Evolutionary conservation across 92 coral and sea anemone genomes (phyloP), one percentile per base, ranked within the genome.

Genomic region (Zoanthus solanderi): DNA sequence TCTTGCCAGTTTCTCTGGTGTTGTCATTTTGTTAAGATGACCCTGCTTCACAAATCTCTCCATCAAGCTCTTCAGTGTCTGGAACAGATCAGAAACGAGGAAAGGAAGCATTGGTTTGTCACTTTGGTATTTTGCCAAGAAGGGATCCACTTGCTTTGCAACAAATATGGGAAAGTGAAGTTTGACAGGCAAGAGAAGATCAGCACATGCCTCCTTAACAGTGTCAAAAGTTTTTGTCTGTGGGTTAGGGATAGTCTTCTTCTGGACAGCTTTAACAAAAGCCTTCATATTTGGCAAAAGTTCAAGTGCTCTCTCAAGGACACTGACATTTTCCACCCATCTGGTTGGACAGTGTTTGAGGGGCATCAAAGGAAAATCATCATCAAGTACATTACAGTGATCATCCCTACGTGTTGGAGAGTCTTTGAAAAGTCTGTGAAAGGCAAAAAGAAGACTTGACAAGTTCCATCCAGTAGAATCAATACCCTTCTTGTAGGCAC

Each of bases 341-440:
- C 85, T 44, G 45, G 72, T 54, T 13, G 42, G 46, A 80, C 85
- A 80, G 14, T 58, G 71, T 31, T 80, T 31, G 46, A 80, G 71
- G 71, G 72, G 85, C 72, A 80, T 29, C 42, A 18, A 31, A 30
- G 85, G 73, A 28, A 44, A 68, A 68, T 68, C 72, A 58, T 23
- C 46, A 28, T 23, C 85, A 10, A 31, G 50, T 30, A 80, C 50
- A 66, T 8, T 30, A 44, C 47, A 18, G 52, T 30, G 61, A 18
- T 58, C 85, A 54, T 80, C 74, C 71, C 85, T 54, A 30, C 47
- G 72, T 57, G 85, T 16, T 54, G 52, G 74, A 80, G 85, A 61
- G 54, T 67, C 73, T 80, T 56, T 56, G 71, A 80, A 80, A 57
- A 78, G 85, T 56, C 71, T 80, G 85, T 80, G 31, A 54, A 61